Evolutionary conservation across 1,140 invertebrate genomes (phyloP), one percentile per base, ranked within the genome.

Genomic region (Zaprionus africanus): DNA sequence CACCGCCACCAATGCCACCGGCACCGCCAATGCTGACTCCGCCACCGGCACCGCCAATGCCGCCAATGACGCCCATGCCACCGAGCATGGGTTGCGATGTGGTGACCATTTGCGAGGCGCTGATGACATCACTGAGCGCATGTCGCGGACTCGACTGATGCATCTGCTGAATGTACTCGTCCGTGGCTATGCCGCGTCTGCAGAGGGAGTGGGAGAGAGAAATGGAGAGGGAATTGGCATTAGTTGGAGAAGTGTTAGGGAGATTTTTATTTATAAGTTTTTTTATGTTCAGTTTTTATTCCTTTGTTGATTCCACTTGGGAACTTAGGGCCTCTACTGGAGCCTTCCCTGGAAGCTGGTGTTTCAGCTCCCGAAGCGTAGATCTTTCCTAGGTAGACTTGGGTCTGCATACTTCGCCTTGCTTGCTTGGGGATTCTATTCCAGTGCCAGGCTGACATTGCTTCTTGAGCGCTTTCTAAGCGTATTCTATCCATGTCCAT

Each of bases 161-260:
- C 85, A 95, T 94, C 92, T 96, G 95, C 46, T 94, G 93, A 83
- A 94, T 94, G 81, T 95, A 95, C 87, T 96, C 96, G 41, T 95
- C 95, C n/a, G 95, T 96, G 43, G 96, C 95, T 38, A 96, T 92
- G 43, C 96, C 96, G 92, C 96, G 94, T 78, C 96, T 95, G 77
- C 62, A 92, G 91, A 56, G 19, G 67, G 34, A 70, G 12, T 56
- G 11, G 19, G n/a, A 19, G 24, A n/a, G 9, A 19, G 12, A 41
- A 1, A 22, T 2, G 6, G 0, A 2, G 4, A 43, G 41, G 2
- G n/a, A n/a, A 43, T 41, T n/a, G 2, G 1, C 1, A 13, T 15
- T 17, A 41, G 31, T 7, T 31, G 9, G 0, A 17, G n/a, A 0
- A 17, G 6, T 7, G 1, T 4, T 1, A 38, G 5, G 36, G 36